Evolutionary conservation across 2,888 invertebrate species (phyloP), one percentile per base, ranked within the genome.

Genomic region (Xylota sylvarum): DNA sequence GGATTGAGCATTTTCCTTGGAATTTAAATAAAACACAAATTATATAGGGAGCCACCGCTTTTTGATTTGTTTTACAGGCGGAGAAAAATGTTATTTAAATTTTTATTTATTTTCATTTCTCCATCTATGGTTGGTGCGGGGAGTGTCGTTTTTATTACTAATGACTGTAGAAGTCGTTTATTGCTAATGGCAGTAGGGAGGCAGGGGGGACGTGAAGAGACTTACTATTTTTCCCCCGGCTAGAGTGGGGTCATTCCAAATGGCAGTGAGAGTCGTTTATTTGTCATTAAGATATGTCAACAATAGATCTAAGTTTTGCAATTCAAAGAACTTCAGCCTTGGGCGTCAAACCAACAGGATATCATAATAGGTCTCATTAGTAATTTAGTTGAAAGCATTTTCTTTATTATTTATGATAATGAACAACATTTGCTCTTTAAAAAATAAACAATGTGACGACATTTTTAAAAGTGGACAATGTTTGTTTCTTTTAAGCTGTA

Each of bases 1-100:
- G 10, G 48, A 30, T 30, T 17, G 48, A 67, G 17, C n/a, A 9
- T 5, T 12, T 72, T 62, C 78, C 12, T 32, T 72, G 19, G 32
- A 58, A 65, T 65, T 56, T 48, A 46, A 62, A 62, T 46, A 48
- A 23, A 23, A 40, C 35, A 37, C 35, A 55, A 78, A 55, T 56
- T 48, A 5, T 23, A 48, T 27, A n/a, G 19, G 17, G 10, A 60
- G 60, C 23, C 14, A 7, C 1, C 30, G 60, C n/a, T 43, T 55
- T 40, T 60, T 40, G 37, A 60, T 60, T 78, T 78, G 23, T 43
- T 78, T 52, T 5, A 43, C 35, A 55, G 48, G 17, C 10, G 30
- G 17, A 23, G 10, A 37, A 17, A 46, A 32, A 37, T 27, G 30
- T 48, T 48, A 55, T 46, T 64, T 32, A 37, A 37, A 48, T 30